phyloP scores from a whole-genome alignment of 2,797 vertebrate genomes.

The Gymnocypris eckloni region DNA sequence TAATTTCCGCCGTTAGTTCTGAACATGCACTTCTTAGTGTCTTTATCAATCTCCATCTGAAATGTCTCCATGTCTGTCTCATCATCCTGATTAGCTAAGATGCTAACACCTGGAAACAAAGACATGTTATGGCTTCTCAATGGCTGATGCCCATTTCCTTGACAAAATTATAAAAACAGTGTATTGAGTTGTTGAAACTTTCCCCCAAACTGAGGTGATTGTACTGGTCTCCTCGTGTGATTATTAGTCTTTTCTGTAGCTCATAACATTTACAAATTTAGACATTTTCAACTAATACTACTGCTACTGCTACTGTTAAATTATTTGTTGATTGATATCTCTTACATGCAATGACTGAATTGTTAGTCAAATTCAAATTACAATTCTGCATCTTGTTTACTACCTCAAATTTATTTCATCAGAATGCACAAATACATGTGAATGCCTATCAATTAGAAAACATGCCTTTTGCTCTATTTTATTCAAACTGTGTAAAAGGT shows the following conservation, averaged over 20 bases:
- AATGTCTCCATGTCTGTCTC: constrained; percentile 95
- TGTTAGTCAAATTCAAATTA: background rate
- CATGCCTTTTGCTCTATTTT: background rate
- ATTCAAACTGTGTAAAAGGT: background rate
- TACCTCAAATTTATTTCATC: background rate
- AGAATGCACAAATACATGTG: too few species aligned
- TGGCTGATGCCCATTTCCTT: background rate
- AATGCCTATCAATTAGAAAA: background rate
- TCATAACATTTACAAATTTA: background rate
- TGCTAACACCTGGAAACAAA: constrained; percentile 85
- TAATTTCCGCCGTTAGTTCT: constrained; percentile 90
- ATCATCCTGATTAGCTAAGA: constrained; percentile 96
- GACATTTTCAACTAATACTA: too few species aligned
- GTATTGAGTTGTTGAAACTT: background rate
- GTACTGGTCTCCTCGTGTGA: background rate
- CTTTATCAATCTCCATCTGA: constrained; percentile 93
- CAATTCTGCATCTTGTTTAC: background rate
- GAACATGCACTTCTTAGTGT: constrained; percentile 91
- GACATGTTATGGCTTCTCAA: background rate
- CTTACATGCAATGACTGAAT: too few species aligned
- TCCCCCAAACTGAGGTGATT: background rate
- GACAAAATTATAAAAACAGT: background rate
- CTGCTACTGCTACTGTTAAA: too few species aligned
- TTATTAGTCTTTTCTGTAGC: background rate
- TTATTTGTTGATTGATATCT: too few species aligned